Base-by-base conservation (phyloP, 64 coral and sea anemone species). In the Stichodactyla helianthus region DNA sequence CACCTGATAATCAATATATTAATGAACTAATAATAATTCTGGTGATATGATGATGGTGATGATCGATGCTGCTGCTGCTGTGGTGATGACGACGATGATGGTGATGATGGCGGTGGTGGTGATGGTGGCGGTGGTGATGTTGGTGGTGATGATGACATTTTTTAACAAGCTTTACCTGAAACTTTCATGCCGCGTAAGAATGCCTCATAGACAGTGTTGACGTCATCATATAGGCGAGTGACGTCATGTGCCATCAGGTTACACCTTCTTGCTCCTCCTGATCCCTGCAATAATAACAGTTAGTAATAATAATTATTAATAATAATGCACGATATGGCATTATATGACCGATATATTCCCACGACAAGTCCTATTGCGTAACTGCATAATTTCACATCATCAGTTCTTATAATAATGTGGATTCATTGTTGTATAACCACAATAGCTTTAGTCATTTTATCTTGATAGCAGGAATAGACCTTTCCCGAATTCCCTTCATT, bases 161-260 rank as follows among this genome's bases (percentile, higher is more conserved):
- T 44, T 44, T 44, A 44, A 44, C 2, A 1, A 44, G 35, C 35
- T 44, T 96, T 52, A 95, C 94, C 91, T 57, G 94, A 79, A 19
- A 96, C 20, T 26, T 87, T 93, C 11, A 87, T 81, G 53, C 94
- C 94, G 35, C 84, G 85, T 23, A 96, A 82, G 15, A 96, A 96
- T 19, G 56, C 84, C 64, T 96, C 94, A 27, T 96, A 96, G 14
- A 93, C 94, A 4, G 94, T 96, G 25, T 71, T 90, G 16, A 90
- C 91, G 51, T 96, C 94, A 85, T 89, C 91, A 59, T 61, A 90
- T 54, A 86, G 52, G 8, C 85, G 79, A 5, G 87, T 90, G 7
- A 96, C 59, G 44, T 64, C 79, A 79, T 93, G 61, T 20, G 58
- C 17, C 18, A 91, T 67, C 8, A 81, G 70, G 18, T 86, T 88